Evolutionary conservation across 2,797 vertebrate genomes (phyloP).

Genomic region (Leptoclinus maculatus): DNA sequence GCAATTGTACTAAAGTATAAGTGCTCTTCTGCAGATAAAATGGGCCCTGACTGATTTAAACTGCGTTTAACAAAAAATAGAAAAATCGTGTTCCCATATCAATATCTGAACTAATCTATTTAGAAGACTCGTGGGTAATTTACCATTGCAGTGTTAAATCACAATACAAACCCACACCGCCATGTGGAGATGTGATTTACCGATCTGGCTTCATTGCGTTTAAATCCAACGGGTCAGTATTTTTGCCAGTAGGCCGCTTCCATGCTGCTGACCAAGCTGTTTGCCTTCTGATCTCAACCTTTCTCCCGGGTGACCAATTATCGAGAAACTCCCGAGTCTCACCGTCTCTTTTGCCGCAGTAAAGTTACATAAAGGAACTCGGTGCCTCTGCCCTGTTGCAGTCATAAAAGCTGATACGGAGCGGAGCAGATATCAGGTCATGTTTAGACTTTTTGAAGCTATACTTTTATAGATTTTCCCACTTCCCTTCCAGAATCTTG

Average conservation of each 20-base stretch:
- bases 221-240: slow-evolving; percentile 44
- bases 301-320: slow-evolving; percentile 64
- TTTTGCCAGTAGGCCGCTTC: slow-evolving; percentile 60
- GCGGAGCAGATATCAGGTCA: slow-evolving; percentile 66
- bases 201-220: slow-evolving; percentile 45
- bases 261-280: slow-evolving; percentile 62
- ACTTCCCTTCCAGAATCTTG: slow-evolving; percentile 49
- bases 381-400: slow-evolving; percentile 68
- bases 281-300: slow-evolving; percentile 56
- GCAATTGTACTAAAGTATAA: not conserved
- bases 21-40: not conserved
- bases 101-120: not conserved
- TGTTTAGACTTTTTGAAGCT: slow-evolving; percentile 71
- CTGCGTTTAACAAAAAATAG: too few species aligned
- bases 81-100: slow-evolving; percentile 5
- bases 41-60: too few species aligned
- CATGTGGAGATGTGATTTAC: slow-evolving; percentile 67
- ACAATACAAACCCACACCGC: slow-evolving; percentile 8
- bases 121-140: slow-evolving; percentile 19
- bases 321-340: slow-evolving; percentile 44
- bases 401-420: slow-evolving; percentile 74
- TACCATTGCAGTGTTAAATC: slow-evolving; percentile 13
- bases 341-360: slow-evolving; percentile 59
- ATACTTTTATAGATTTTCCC: slow-evolving; percentile 73
- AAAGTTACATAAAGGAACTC: slow-evolving; percentile 73